Evolutionary conservation across 2,888 invertebrate genomes (phyloP).

Genomic region (Mythimna lalbum): DNA sequence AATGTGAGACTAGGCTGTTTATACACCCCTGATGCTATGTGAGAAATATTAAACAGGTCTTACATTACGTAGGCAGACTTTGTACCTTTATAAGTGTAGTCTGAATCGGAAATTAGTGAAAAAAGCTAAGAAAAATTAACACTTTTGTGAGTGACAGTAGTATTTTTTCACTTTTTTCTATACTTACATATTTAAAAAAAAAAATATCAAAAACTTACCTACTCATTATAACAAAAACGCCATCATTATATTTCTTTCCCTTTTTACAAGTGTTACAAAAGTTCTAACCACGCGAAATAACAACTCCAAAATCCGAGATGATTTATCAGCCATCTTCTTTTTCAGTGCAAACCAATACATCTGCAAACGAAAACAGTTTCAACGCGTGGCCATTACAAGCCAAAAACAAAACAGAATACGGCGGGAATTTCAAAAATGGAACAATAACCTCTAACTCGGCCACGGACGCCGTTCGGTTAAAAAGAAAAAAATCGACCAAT

Average conservation of each 20-base stretch:
- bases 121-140: too few species aligned
- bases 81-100: too few species aligned
- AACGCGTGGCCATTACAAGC: constrained; percentile 69
- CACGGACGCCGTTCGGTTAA: constrained; percentile 83
- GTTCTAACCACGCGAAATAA: not conserved
- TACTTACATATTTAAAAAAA: too few species aligned
- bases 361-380: constrained; percentile 60
- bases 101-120: too few species aligned
- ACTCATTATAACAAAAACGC: not conserved
- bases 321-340: constrained; percentile 54
- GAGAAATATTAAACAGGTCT: not conserved
- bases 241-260: not conserved
- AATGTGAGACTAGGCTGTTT: not conserved
- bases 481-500: constrained; percentile 81
- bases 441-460: constrained; percentile 89
- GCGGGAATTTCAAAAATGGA: constrained; percentile 86
- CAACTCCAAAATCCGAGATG: constrained; percentile 31
- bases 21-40: not conserved
- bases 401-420: constrained; percentile 75
- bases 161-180: too few species aligned
- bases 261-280: not conserved
- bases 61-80: too few species aligned
- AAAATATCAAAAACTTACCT: too few species aligned
- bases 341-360: constrained; percentile 57
- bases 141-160: too few species aligned